phyloP scores from a whole-genome alignment of 2,888 invertebrate species.

The Acrocyrtus sp. region DNA sequence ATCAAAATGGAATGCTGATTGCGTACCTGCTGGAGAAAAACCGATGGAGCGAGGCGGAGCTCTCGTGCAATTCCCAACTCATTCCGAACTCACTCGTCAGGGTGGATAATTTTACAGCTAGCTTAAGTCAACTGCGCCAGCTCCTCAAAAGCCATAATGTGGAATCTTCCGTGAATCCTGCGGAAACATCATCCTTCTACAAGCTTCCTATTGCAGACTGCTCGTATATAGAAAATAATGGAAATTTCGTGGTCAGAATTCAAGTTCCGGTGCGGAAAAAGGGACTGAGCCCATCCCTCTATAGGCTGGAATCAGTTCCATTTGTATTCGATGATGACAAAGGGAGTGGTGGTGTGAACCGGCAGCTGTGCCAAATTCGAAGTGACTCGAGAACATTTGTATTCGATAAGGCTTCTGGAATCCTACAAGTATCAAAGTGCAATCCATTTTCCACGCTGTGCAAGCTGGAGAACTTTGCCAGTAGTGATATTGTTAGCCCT shows the following conservation, averaged over 20 bases:
- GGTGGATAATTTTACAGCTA: conserved; percentile 46
- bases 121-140: conserved; percentile 31
- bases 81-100: conserved; percentile 50
- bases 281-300: conserved; percentile 31
- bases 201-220: conserved; percentile 57
- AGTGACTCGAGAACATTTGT: conserved; percentile 36
- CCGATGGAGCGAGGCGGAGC: conserved; percentile 55
- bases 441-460: conserved; percentile 45
- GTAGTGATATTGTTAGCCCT: conserved; percentile 42
- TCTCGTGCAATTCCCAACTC: conserved; percentile 44
- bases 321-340: conserved; percentile 51
- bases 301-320: conserved; percentile 49
- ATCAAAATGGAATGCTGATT: conserved; percentile 57
- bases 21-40: conserved; percentile 58
- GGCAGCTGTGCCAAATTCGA: conserved; percentile 49
- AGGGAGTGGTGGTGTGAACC: conserved; percentile 9
- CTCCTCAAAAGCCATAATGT: conserved; percentile 19
- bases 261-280: conserved; percentile 44
- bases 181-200: conserved; percentile 49
- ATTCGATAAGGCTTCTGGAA: conserved; percentile 39
- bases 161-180: conserved; percentile 21
- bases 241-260: conserved; percentile 53
- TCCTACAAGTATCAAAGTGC: conserved; percentile 43
- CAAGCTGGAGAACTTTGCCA: conserved; percentile 32
- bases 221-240: conserved; percentile 47